Evolutionary conservation across 1,140 invertebrate genomes (phyloP).

Genomic region (Drosophila pachea): DNA sequence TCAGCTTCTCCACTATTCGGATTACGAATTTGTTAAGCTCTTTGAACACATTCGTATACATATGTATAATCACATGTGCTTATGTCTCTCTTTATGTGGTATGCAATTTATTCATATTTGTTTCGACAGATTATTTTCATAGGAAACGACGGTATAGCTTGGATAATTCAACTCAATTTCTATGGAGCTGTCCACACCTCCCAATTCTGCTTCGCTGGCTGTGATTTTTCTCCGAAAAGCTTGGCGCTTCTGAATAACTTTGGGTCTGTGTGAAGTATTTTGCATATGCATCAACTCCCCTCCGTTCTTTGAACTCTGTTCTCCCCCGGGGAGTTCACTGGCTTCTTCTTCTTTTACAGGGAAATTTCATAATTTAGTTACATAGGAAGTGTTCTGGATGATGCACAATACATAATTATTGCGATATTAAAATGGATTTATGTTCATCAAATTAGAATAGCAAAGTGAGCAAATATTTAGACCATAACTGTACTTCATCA

Average conservation of each 20-base stretch:
- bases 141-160: slow-evolving; percentile 60
- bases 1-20: background rate
- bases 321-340: background rate
- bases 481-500: too few relatives aligned
- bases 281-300: slow-evolving; percentile 20
- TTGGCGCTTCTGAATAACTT: slow-evolving; percentile 24
- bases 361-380: too few relatives aligned
- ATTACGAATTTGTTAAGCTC: background rate
- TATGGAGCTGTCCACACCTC: slow-evolving; percentile 14
- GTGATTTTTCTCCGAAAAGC: slow-evolving; percentile 23
- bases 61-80: background rate
- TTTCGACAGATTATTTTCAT: slow-evolving; percentile 43
- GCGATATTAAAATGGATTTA: too few relatives aligned
- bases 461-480: too few relatives aligned
- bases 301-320: slow-evolving; percentile 15
- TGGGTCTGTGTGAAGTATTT: slow-evolving; percentile 30
- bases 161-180: slow-evolving; percentile 34
- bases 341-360: too few relatives aligned
- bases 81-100: background rate
- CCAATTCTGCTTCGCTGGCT: slow-evolving; percentile 22
- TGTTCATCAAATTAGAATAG: too few relatives aligned
- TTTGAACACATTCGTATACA: background rate
- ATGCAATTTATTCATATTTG: slow-evolving; percentile 7
- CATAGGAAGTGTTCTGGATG: too few relatives aligned
- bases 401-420: too few relatives aligned